Conservation (phyloP, 2,113 vertebrate species). For the Aplodontia rufa region DNA sequence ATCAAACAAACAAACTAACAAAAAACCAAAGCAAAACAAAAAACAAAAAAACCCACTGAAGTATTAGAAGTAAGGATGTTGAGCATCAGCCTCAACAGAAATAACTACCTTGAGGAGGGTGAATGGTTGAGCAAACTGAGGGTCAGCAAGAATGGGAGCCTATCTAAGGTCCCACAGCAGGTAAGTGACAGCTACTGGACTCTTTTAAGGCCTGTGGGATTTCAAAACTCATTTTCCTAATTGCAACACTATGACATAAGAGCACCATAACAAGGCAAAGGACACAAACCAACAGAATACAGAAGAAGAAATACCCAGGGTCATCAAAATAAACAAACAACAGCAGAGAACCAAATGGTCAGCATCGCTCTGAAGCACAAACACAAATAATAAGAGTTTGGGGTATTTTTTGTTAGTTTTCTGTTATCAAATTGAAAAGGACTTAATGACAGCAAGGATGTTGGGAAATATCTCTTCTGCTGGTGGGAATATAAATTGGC, state of each 20-base stretch:
- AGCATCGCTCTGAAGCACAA: not conserved
- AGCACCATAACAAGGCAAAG: not conserved
- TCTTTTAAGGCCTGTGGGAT: not conserved
- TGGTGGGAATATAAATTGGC: not conserved
- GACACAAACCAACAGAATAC: not conserved
- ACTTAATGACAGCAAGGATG: not conserved
- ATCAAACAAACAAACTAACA: too few relatives aligned
- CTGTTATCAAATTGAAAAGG: slow-evolving; percentile 19
- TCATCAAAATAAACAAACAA: not conserved
- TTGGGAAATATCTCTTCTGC: not conserved
- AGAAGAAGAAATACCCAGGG: not conserved
- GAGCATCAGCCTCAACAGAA: not conserved
- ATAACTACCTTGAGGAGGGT: not conserved
- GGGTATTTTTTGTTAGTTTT: not conserved
- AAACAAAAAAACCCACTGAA: too few relatives aligned
- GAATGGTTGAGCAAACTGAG: not conserved
- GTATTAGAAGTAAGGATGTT: not conserved
- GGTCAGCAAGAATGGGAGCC: not conserved
- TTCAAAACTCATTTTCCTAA: slow-evolving; percentile 18
- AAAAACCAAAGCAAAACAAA: too few relatives aligned
- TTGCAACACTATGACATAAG: not conserved
- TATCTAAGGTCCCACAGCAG: not conserved
- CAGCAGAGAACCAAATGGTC: not conserved
- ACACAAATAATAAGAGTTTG: not conserved
- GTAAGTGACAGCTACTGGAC: not conserved